A percentile compares a stretch with the other conserved stretches of the same genome.
Conservation (phyloP, 2,888 invertebrate genomes). For the Drosophila colorata region DNA sequence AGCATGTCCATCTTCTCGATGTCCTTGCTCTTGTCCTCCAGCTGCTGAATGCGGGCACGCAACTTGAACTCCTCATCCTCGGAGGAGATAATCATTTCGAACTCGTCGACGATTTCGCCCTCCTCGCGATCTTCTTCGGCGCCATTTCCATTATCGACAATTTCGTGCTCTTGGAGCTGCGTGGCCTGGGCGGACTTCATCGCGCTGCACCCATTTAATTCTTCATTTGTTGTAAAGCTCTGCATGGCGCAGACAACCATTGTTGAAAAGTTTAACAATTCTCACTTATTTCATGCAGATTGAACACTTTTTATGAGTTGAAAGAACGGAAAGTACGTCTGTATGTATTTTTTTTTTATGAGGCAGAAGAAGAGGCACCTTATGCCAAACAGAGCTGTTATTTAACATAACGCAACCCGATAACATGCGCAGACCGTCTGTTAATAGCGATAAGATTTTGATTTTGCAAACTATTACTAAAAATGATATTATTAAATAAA, state of each 20-base stretch:
- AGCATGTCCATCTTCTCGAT: slow-evolving; percentile 84
- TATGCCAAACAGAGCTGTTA: slow-evolving; percentile 11
- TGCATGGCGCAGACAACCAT: slow-evolving; percentile 62
- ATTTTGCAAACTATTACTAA: background rate
- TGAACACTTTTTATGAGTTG: slow-evolving; percentile 16
- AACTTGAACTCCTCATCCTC: slow-evolving; percentile 83
- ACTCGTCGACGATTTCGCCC: slow-evolving; percentile 84
- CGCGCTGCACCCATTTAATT: slow-evolving; percentile 24
- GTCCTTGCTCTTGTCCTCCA: slow-evolving; percentile 84
- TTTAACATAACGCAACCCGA: slow-evolving; percentile 3
- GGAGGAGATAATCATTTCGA: slow-evolving; percentile 84
- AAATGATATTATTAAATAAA: background rate
- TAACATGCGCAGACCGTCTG: background rate
- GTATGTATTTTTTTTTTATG: slow-evolving; percentile 29
- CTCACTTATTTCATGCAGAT: slow-evolving; percentile 9
- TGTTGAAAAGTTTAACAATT: slow-evolving; percentile 8
- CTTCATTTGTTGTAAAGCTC: slow-evolving; percentile 39
- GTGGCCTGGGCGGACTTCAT: slow-evolving; percentile 24
- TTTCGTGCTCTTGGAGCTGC: slow-evolving; percentile 20
- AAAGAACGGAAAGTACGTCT: slow-evolving; percentile 14
- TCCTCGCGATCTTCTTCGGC: slow-evolving; percentile 82
- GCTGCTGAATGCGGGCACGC: slow-evolving; percentile 83
- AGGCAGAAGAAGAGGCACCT: slow-evolving; percentile 25
- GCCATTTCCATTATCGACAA: slow-evolving; percentile 42
- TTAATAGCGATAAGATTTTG: background rate